A percentile compares a stretch with the other conserved stretches of the same genome.
These are phyloP conservation scores for Spizaetus ornatus DNA, from an alignment of 2,113 vertebrate genomes.

Conservation along the genomic window DNA sequence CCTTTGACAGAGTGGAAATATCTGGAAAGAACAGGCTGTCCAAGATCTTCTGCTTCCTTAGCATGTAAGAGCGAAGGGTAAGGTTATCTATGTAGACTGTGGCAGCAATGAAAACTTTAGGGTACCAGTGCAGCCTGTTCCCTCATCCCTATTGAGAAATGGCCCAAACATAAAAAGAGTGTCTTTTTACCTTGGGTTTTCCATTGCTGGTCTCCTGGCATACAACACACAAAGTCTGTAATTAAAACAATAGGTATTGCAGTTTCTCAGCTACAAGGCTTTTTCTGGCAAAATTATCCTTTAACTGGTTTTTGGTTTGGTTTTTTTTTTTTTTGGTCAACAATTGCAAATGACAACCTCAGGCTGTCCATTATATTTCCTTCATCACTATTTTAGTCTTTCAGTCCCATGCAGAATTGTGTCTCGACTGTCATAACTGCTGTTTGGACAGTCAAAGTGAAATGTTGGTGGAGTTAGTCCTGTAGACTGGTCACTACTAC, in stretches of 20 bases:
- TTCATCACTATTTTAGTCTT: not conserved
- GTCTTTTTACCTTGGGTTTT: slow-evolving; percentile 72
- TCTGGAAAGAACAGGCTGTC: slow-evolving; percentile 52
- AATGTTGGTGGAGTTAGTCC: not conserved
- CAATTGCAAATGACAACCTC: not conserved
- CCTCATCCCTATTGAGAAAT: slow-evolving; percentile 37
- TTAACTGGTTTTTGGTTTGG: not conserved
- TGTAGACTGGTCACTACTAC: not conserved
- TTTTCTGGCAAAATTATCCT: not conserved
- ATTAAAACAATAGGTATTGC: not conserved
- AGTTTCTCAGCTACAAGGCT: not conserved
- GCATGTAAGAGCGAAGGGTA: slow-evolving; percentile 46
- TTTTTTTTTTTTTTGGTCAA: not conserved
- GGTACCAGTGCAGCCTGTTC: slow-evolving; percentile 59
- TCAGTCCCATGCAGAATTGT: not conserved
- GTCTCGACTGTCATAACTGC: not conserved
- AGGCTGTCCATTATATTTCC: not conserved
- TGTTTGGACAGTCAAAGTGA: not conserved
- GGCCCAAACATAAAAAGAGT: slow-evolving; percentile 58
- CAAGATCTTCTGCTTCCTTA: slow-evolving; percentile 45
- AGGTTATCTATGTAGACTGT: slow-evolving; percentile 56
- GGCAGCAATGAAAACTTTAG: slow-evolving; percentile 43
- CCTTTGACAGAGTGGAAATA: slow-evolving; percentile 57
- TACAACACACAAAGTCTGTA: slow-evolving; percentile 39
- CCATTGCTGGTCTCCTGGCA: slow-evolving; percentile 64